These are phyloP conservation scores for Caiman crocodilus DNA, from an alignment of 2,797 vertebrate species.

Conservation along the genomic window DNA sequence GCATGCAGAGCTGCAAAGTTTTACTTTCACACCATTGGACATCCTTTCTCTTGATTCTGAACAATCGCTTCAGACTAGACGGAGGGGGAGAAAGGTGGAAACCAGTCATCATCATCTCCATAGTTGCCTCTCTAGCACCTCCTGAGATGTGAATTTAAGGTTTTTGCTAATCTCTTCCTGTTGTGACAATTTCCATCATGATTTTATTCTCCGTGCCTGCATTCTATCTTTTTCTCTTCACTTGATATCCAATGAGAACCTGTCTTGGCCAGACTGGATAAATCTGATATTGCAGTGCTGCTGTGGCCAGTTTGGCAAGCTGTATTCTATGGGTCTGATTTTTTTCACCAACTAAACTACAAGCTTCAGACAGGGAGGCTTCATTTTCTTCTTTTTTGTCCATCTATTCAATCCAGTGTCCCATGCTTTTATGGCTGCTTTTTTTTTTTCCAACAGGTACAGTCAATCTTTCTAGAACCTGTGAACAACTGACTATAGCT, in stretches of 20 bases:
- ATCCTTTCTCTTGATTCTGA: not conserved
- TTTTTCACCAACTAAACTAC: not conserved
- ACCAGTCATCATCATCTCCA: not conserved
- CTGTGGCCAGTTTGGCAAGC: not conserved
- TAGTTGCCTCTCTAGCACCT: not conserved
- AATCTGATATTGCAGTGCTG: not conserved
- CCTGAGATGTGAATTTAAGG: not conserved
- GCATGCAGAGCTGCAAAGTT: not conserved
- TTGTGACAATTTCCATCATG: constrained; percentile 4
- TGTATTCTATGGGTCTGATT: not conserved
- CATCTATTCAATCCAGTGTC: too few species aligned
- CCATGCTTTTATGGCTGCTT: not conserved
- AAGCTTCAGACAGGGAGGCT: not conserved
- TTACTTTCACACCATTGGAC: rapidly evolving
- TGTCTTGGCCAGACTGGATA: not conserved
- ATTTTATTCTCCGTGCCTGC: not conserved
- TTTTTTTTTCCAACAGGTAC: not conserved
- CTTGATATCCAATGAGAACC: not conserved
- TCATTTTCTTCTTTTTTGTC: not conserved
- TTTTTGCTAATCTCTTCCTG: not conserved
- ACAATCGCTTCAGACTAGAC: not conserved
- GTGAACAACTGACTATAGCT: not conserved
- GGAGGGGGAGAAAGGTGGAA: not conserved
- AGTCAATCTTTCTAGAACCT: not conserved
- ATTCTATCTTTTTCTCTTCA: constrained; percentile 9